Evolutionary conservation across 2,888 invertebrate genomes (phyloP).

Genomic region (Eupithecia insigniata): DNA sequence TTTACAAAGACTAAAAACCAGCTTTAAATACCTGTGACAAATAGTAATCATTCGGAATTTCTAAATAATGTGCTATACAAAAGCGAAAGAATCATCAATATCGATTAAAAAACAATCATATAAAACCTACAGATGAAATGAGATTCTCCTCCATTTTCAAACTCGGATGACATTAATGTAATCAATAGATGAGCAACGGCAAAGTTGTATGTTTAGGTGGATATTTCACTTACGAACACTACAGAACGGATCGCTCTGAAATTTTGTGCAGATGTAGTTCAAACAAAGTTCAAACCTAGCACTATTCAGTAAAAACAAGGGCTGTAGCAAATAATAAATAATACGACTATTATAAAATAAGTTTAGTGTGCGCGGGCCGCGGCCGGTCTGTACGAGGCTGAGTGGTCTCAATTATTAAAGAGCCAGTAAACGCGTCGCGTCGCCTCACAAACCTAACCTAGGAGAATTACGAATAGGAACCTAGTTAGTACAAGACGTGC

Average conservation of each 20-base stretch:
- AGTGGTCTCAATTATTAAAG: constrained; percentile 80
- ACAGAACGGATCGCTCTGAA: background rate
- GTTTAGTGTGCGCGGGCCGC: too few relatives aligned
- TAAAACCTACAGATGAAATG: background rate
- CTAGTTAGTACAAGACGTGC: too few relatives aligned
- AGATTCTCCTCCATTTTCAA: background rate
- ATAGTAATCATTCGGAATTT: background rate
- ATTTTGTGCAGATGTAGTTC: background rate
- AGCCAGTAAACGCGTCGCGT: constrained; percentile 61
- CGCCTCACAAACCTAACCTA: constrained; percentile 46
- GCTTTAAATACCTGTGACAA: background rate
- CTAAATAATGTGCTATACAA: background rate
- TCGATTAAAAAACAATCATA: too few relatives aligned
- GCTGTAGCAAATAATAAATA: too few relatives aligned
- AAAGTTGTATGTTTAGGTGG: background rate
- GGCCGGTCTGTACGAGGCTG: constrained; percentile 29
- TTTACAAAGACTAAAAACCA: too few relatives aligned
- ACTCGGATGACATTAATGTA: too few relatives aligned
- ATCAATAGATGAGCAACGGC: too few relatives aligned
- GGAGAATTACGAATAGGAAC: constrained; percentile 13
- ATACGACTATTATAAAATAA: too few relatives aligned
- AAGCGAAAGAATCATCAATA: background rate
- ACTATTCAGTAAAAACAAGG: too few relatives aligned
- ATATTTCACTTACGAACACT: background rate
- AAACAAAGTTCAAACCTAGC: too few relatives aligned